Percentiles rank a stretch among this genome's conserved stretches.
Conservation (phyloP, 1,140 invertebrate genomes). For the Trissolcus basalis region DNA sequence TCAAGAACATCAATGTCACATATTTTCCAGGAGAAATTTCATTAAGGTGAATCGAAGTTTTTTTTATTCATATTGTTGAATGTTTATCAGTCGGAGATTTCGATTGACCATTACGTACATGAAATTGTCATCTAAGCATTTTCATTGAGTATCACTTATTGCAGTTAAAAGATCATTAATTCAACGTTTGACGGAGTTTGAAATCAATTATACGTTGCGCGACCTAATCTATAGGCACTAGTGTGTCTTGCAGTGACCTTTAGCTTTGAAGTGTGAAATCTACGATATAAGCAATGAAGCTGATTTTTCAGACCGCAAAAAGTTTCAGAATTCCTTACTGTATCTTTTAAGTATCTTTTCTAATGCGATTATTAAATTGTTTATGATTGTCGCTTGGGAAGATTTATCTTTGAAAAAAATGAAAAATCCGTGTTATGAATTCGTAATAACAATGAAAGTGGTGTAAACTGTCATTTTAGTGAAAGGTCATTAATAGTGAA, state of each 20-base stretch:
- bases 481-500: too few species aligned
- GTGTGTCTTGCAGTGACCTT: slow-evolving; percentile 37
- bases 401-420: too few species aligned
- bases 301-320: slow-evolving; percentile 30
- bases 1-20: neutral
- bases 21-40: slow-evolving; percentile 17
- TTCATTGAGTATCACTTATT: slow-evolving; percentile 50
- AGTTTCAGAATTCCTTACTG: too few species aligned
- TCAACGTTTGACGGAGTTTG: slow-evolving; percentile 40
- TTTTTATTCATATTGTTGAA: neutral
- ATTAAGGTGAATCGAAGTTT: slow-evolving; percentile 2
- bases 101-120: slow-evolving; percentile 24
- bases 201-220: slow-evolving; percentile 50
- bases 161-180: slow-evolving; percentile 36
- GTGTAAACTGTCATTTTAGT: too few species aligned
- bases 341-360: too few species aligned
- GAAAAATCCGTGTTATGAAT: too few species aligned
- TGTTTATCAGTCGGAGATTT: neutral
- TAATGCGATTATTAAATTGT: too few species aligned
- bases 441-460: too few species aligned
- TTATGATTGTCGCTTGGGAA: too few species aligned
- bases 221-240: slow-evolving; percentile 27
- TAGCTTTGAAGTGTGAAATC: slow-evolving; percentile 51
- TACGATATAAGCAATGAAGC: slow-evolving; percentile 35
- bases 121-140: slow-evolving; percentile 37